Base-by-base conservation (phyloP, 2,113 vertebrate species). In the Rhabdomys dilectus region DNA sequence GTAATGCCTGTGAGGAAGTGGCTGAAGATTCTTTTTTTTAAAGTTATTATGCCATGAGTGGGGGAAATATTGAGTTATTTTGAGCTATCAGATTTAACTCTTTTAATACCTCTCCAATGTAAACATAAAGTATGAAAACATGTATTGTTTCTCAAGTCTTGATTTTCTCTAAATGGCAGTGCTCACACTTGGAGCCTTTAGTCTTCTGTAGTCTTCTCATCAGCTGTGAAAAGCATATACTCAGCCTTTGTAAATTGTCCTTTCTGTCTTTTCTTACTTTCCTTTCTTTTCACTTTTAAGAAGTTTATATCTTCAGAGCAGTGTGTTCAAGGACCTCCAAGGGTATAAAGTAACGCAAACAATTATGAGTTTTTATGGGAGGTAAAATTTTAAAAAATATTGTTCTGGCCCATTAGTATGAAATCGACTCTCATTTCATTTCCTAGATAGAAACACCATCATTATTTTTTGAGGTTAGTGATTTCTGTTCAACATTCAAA, bases 11-110 rank as follows among this genome's bases (percentile, higher is more conserved):
- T 62, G 87, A 97, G 64, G 51, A 89, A 34, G 68, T 66, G 62
- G 53, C 39, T 58, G 66, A 53, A 91, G 62, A 91, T 94, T 88
- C 91, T 96, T 92, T 96, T 84, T 13, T 93, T 45, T 45, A 45
- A 88, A 86, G 8, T 19, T 80, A 24, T 88, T 16, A 62, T 89
- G 72, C 1, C 68, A 39, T 1, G 42, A 82, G 48, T 62, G 11
- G 31, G 29, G 42, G 22, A 89, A 39, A 87, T 53, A 5, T 45
- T 91, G 56, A 2, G 53, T 94, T 91, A 86, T n/a, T 64, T 80
- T 58, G 62, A 75, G 68, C 92, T 45, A 90, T 64, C 56, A 6
- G 56, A 88, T 66, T 80, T 73, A 93, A 91, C 64, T 36, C 19
- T 64, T 11, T 86, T 93, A 89, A 72, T 53, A 89, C 53, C 6